Evolutionary conservation across 2,113 vertebrate genomes (phyloP), one percentile per base, ranked within the genome.

Genomic region (Ophthalmolycus amberensis): DNA sequence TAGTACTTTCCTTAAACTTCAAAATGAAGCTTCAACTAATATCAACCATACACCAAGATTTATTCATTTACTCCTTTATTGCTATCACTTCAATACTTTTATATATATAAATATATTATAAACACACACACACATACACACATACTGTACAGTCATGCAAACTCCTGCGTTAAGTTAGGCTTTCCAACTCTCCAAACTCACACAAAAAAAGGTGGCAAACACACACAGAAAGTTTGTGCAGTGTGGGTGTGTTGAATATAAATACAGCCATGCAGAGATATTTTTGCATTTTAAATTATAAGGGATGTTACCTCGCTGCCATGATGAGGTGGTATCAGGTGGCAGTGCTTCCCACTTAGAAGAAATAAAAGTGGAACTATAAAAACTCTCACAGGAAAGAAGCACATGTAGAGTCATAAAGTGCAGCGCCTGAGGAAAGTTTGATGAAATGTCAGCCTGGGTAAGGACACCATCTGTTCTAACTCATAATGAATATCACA

Each of bases 381-480:
- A 63, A 71, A 71, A 84, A 34, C 34, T 66, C n/a, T 63, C 66
- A 58, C 16, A 10, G 10, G 8, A 27, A 46, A 20, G 32, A 42
- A 42, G 72, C 44, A 54, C 70, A 74, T 25, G 42, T 44, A 11
- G 68, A 56, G 74, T 50, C 27, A 79, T 27, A 76, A 75, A 83
- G 54, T 73, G 14, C 52, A 42, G 48, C 68, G 18, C 48, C 9
- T 3, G 38, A 82, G 68, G 44, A 82, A 16, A 27, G 48, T 71
- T 52, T 77, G 66, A 65, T 73, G 64, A 85, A 86, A 88, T 82
- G 85, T 80, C 80, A 88, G 71, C 40, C 40, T 65, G 50, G 40
- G 80, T 83, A 38, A 80, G 11, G 76, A 88, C 75, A 54, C 74
- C 75, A 60, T 80, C 85, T 85, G 79, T 65, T 80, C 70, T 60